These are phyloP conservation scores for Neoascia interrupta DNA, from an alignment of 2,888 invertebrate genomes.

Conservation along the genomic window DNA sequence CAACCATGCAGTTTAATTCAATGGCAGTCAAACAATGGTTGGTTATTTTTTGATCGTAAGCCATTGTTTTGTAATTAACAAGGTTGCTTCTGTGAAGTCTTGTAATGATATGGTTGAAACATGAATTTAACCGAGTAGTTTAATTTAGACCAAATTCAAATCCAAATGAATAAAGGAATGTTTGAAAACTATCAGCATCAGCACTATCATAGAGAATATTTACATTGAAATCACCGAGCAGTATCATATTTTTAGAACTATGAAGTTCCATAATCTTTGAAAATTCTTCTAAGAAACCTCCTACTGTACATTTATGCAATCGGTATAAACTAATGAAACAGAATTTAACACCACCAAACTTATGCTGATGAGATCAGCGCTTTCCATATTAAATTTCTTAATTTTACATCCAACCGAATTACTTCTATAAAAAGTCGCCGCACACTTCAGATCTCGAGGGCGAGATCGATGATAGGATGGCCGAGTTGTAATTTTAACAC, in stretches of 20 bases:
- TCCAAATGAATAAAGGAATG: constrained; percentile 13
- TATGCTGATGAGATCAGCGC: constrained; percentile 5
- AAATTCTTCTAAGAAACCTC: constrained; percentile 4
- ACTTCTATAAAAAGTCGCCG: constrained; percentile 13
- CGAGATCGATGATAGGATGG: too few species aligned
- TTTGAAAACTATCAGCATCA: constrained; percentile 1
- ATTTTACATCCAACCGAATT: neutral
- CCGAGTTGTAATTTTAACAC: too few species aligned
- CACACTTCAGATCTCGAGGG: too few species aligned
- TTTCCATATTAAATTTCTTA: neutral
- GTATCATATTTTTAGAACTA: constrained; percentile 1
- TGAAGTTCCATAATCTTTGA: neutral
- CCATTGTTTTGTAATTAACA: too few species aligned
- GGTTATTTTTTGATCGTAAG: constrained; percentile 12
- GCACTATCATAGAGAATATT: constrained; percentile 5
- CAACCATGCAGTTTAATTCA: neutral
- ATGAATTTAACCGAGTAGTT: constrained; percentile 2
- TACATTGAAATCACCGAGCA: neutral
- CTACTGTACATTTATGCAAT: neutral
- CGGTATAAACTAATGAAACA: constrained; percentile 18
- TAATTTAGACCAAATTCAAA: neutral
- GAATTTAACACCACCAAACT: too few species aligned
- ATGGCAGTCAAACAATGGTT: constrained; percentile 10
- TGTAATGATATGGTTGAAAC: constrained; percentile 18
- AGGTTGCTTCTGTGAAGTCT: constrained; percentile 1